Evolutionary conservation across 2,113 vertebrate genomes (phyloP).

Genomic region (Sorex fumeus): DNA sequence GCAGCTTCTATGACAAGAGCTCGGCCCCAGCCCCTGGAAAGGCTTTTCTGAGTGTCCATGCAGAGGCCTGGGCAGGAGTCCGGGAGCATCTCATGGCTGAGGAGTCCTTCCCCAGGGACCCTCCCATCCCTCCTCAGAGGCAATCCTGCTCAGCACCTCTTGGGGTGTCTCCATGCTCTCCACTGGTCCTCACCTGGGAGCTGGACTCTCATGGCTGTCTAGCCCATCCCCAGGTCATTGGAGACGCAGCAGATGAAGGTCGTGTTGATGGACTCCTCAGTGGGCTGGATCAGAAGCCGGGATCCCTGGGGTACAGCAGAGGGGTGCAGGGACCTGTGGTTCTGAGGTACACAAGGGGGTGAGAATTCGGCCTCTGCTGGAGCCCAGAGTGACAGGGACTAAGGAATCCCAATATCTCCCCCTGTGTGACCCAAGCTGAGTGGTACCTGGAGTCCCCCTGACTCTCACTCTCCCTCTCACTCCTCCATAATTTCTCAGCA

Average conservation of each 20-base stretch:
- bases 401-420: no score
- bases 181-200: slow-evolving; percentile 89
- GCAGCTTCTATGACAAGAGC: not conserved
- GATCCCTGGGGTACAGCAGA: slow-evolving; percentile 80
- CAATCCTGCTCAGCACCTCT: not conserved
- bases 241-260: slow-evolving; percentile 92
- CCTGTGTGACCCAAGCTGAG: no score
- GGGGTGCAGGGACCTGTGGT: slow-evolving; percentile 83
- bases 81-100: not conserved
- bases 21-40: not conserved
- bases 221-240: slow-evolving; percentile 87
- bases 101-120: no score
- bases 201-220: slow-evolving; percentile 80
- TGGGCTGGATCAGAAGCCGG: slow-evolving; percentile 87
- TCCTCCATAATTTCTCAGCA: no score
- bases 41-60: not conserved
- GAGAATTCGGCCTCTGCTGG: not conserved
- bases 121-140: not conserved
- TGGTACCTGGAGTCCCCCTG: no score
- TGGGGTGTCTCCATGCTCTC: not conserved
- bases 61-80: not conserved
- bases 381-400: no score
- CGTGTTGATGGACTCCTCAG: slow-evolving; percentile 89
- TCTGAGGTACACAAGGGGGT: slow-evolving; percentile 79
- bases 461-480: no score